Conservation (phyloP, 1,140 invertebrate species). For the Latrodectus geometricus region DNA sequence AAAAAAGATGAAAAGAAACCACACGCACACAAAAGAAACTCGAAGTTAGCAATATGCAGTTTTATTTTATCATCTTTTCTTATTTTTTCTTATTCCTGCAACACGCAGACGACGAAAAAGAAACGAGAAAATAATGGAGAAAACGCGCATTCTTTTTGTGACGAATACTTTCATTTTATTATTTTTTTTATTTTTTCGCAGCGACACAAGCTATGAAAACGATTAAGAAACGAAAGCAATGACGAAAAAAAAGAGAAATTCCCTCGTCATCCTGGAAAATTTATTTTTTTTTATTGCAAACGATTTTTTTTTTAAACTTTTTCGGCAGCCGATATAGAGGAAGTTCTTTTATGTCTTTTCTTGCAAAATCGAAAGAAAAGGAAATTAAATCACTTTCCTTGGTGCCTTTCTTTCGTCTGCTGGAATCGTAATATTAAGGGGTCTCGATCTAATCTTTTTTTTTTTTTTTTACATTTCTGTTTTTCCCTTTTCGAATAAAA, state of each 20-base stretch:
- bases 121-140: conserved; percentile 37
- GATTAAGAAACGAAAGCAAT: conserved; percentile 48
- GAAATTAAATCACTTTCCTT: conserved; percentile 28
- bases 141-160: conserved; percentile 6
- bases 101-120: neutral
- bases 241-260: conserved; percentile 12
- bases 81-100: neutral
- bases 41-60: neutral
- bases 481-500: neutral
- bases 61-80: neutral
- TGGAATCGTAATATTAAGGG: conserved; percentile 33
- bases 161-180: neutral
- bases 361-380: conserved; percentile 27
- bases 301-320: neutral
- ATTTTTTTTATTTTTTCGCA: neutral
- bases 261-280: neutral
- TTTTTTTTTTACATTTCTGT: neutral
- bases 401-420: conserved; percentile 6
- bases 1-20: too few relatives aligned
- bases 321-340: neutral
- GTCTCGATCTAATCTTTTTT: neutral
- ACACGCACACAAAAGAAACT: neutral
- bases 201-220: conserved; percentile 40
- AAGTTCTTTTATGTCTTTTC: conserved; percentile 15
- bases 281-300: neutral